Base-by-base conservation (phyloP, 2,113 vertebrate species). In the Fregetta grallaria region DNA sequence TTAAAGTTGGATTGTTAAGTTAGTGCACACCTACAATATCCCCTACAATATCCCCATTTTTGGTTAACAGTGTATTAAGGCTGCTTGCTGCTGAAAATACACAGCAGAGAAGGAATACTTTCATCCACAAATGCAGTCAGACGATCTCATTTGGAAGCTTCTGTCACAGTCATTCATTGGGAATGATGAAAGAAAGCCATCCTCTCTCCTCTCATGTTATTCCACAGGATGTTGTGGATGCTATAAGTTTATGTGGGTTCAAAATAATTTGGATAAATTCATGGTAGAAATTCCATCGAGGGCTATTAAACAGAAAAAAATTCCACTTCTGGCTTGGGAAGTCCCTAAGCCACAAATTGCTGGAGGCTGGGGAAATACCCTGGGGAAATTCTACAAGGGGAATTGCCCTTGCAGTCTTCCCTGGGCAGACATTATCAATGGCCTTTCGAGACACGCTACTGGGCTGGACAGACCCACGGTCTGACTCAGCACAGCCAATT, bases 1-100 rank as follows among this genome's bases (percentile, higher is more conserved):
- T 95, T 92, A 76, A 94, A 83, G 76, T 79, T 96, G 95, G 91
- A 94, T 91, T 95, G 56, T 96, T 93, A 96, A 96, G 95, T 96
- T 98, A 97, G 97, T 97, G 95, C 97, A 97, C 65, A 89, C 94
- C 96, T 94, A 94, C 80, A 79, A 91, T 96, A 86, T 96, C 95
- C 96, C 89, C 93, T 94, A 94, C 93, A 92, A 91, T 96, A 86
- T 96, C 95, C 96, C 88, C 93, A 96, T 91, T 96, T 95, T 93
- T 91, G 93, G 88, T 95, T 90, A 96, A 93, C 86, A 97, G 96
- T 94, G 94, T 95, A 94, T 93, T 96, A 94, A 94, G 94, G 92
- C 96, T 93, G 93, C 70, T 93, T 96, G 86, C 92, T 97, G 96
- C 90, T 95, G 86, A 91, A 95, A 94, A 94, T 38, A 88, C 38